Evolutionary conservation across 2,888 invertebrate species (phyloP), one percentile per base, ranked within the genome.

Genomic region (Cephus nigrinus): DNA sequence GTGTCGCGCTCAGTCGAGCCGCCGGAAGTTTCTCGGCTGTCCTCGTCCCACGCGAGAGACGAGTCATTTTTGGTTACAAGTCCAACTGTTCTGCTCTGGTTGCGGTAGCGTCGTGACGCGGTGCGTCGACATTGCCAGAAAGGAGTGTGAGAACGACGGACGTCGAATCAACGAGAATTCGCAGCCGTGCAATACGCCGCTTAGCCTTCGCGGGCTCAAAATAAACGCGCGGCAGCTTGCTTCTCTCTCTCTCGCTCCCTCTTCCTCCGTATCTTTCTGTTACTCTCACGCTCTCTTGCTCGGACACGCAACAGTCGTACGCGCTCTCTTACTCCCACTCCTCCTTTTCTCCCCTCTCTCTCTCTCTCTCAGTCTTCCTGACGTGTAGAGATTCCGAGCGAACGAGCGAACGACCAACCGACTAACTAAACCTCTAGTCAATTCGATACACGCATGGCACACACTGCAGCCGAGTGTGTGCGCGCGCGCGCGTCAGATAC

Each of bases 141-240:
- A 69, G 69, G 72, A 75, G 76, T 69, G 71, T 40, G 80, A 69
- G 71, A 75, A 23, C 55, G 73, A 15, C n/a, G 34, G 34, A n/a
- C 73, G 34, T 34, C 81, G 84, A 85, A 87, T 86, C 83, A 85
- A 82, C 80, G 83, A 79, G 85, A 88, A 88, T 87, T 86, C 79
- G 81, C 83, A 79, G 80, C 75, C 82, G 81, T 82, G 81, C 83
- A 82, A 85, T 83, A 82, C 82, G 80, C 79, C 83, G 82, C 85
- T 88, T 86, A 88, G 86, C 89, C 88, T 89, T 89, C 88, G 84
- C 79, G 78, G 82, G 85, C 88, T 88, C 81, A 87, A 89, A 89
- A 89, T 89, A 89, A 89, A 86, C 86, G 85, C 86, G 85, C 86
- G 88, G 85, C 88, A 86, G 84, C 86, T 88, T 87, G 86, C 81